Conservation (phyloP, 2,888 invertebrate species). For the Sesia bembeciformis region DNA sequence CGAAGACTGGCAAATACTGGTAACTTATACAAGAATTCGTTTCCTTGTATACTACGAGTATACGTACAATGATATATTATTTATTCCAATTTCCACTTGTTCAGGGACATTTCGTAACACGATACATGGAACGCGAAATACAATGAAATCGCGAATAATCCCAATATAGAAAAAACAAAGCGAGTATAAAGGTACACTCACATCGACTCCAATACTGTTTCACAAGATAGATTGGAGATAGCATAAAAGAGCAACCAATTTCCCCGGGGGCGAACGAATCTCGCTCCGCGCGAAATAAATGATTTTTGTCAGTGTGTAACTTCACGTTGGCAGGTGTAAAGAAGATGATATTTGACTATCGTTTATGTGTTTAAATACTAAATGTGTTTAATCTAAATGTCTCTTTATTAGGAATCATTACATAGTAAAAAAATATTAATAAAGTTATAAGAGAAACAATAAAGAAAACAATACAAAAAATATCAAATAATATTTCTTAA, state of each 20-base stretch:
- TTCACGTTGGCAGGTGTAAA: conserved; percentile 1
- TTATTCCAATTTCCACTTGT: too few species aligned
- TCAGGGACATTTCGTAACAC: too few species aligned
- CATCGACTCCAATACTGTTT: conserved; percentile 22
- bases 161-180: not conserved
- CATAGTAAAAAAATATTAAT: too few species aligned
- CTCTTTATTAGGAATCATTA: too few species aligned
- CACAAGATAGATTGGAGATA: conserved; percentile 24
- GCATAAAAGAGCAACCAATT: conserved; percentile 14
- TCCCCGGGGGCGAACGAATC: conserved; percentile 16
- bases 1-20: too few species aligned
- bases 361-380: not conserved
- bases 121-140: not conserved
- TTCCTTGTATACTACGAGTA: too few species aligned
- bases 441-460: too few species aligned
- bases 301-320: conserved; percentile 9
- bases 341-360: not conserved
- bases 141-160: not conserved
- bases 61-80: too few species aligned
- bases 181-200: conserved; percentile 1
- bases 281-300: conserved; percentile 13
- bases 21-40: too few species aligned
- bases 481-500: too few species aligned
- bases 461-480: too few species aligned
- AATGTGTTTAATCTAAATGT: too few species aligned